Evolutionary conservation across 2,113 vertebrate species (phyloP), one percentile per base, ranked within the genome.

Genomic region (Trogon surrucura): DNA sequence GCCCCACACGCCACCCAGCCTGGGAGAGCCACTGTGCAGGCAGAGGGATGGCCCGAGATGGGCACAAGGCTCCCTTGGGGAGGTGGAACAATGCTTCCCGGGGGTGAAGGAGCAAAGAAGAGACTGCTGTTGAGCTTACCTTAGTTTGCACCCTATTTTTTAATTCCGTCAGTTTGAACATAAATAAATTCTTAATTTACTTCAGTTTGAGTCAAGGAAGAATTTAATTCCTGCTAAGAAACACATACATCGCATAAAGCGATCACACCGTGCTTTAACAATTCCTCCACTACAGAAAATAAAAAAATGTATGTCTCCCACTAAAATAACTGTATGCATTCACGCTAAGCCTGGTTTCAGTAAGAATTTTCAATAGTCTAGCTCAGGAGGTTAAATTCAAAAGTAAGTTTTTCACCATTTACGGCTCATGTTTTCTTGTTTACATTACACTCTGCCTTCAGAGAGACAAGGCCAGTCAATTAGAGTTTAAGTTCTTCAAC

Each of bases 391-490:
- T 80, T 74, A 85, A 90, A 83, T 29, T 20, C 12, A 78, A n/a
- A 90, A 88, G 60, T 67, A 66, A 78, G 41, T 11, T 93, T 88
- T 86, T 95, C 56, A 84, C 92, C 82, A 93, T 88, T 83, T 97
- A 96, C 56, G 75, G 89, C 22, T 73, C 1, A 0, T 93, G 79
- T 93, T 91, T 96, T 73, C 82, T 88, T 91, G 34, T 95, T 95
- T 75, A 71, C 38, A 48, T 10, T 71, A 57, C 26, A 67, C 45
- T 85, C 57, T 81, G 64, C 34, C 47, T 96, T 92, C 66, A 84
- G 72, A 91, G 38, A 62, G 57, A 75, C 85, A 90, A 53, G 79
- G 72, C 75, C 58, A 86, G 75, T 92, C 85, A 92, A 93, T 70
- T 66, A 71, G 34, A 89, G 32, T 80, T 83, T 73, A 64, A 71